Conservation (phyloP, 2,113 vertebrate species). For the Mola mola region DNA sequence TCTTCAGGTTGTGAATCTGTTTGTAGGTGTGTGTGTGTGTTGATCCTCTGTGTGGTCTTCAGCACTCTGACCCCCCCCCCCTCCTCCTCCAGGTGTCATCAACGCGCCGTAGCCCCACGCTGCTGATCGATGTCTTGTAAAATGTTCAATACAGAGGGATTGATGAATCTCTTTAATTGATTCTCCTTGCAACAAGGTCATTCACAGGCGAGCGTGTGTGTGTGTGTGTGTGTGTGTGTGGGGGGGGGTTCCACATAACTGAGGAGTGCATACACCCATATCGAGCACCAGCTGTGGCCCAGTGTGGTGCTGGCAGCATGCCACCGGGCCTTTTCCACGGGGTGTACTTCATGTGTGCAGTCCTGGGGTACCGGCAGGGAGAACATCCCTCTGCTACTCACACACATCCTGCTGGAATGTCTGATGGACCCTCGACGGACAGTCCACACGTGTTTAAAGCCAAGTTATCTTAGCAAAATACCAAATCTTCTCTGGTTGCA, state of each 20-base stretch:
- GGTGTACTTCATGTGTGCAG: constrained; percentile 76
- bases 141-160: constrained; percentile 65
- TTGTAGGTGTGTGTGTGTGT: not conserved
- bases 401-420: constrained; percentile 34
- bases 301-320: constrained; percentile 73
- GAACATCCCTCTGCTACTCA: constrained; percentile 34
- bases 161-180: constrained; percentile 75
- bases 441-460: too few relatives aligned
- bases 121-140: constrained; percentile 60
- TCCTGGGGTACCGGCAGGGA: constrained; percentile 58
- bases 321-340: constrained; percentile 74
- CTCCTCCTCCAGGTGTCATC: constrained; percentile 10
- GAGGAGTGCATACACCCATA: constrained; percentile 79
- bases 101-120: constrained; percentile 5
- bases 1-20: not conserved
- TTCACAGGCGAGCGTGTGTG: constrained; percentile 53
- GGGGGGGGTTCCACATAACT: constrained; percentile 75
- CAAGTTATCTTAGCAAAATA: too few relatives aligned
- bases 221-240: constrained; percentile 41
- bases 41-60: not conserved
- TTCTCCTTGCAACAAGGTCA: constrained; percentile 82
- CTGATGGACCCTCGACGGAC: too few relatives aligned
- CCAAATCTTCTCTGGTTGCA: too few relatives aligned
- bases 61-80: not conserved
- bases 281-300: constrained; percentile 81